phyloP scores from a whole-genome alignment of 2,797 vertebrate species.

The Anguilla pacifica region DNA sequence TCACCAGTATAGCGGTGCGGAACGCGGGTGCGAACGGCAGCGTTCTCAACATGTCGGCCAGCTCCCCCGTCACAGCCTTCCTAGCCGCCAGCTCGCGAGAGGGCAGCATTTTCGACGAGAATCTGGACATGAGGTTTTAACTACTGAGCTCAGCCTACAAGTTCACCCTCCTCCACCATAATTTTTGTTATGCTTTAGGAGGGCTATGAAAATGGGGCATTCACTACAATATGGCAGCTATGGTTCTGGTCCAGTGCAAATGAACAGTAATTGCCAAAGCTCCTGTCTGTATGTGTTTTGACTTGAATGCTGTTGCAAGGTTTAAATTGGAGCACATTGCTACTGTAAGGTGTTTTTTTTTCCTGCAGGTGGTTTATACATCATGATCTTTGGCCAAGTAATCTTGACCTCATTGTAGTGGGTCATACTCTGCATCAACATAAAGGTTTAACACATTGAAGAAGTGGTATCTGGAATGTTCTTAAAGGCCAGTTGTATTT shows the following conservation, averaged over 20 bases:
- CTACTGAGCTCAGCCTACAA: constrained; percentile 77
- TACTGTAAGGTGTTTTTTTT: constrained; percentile 58
- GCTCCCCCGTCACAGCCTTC: constrained; percentile 84
- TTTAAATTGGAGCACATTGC: constrained; percentile 59
- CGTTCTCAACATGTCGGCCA: constrained; percentile 85
- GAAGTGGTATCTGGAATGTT: constrained; percentile 57
- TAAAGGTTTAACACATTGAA: constrained; percentile 60
- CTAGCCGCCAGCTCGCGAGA: constrained; percentile 88
- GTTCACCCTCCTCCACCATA: constrained; percentile 46
- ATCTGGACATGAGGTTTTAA: constrained; percentile 88
- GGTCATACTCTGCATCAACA: constrained; percentile 75
- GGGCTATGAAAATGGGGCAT: constrained; percentile 51
- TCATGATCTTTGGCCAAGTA: constrained; percentile 83
- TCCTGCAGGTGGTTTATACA: constrained; percentile 83
- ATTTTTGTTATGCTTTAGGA: constrained; percentile 55
- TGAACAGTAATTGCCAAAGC: constrained; percentile 72
- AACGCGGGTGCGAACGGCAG: constrained; percentile 82
- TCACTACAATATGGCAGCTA: constrained; percentile 87
- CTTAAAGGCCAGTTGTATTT: constrained; percentile 65
- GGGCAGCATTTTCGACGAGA: constrained; percentile 90
- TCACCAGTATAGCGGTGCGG: constrained; percentile 77
- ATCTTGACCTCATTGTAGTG: constrained; percentile 76
- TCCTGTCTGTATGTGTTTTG: constrained; percentile 82
- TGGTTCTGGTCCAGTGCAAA: constrained; percentile 77
- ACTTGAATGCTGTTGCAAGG: constrained; percentile 55